phyloP scores from a whole-genome alignment of 1,140 invertebrate species.

The Batillaria attramentaria region DNA sequence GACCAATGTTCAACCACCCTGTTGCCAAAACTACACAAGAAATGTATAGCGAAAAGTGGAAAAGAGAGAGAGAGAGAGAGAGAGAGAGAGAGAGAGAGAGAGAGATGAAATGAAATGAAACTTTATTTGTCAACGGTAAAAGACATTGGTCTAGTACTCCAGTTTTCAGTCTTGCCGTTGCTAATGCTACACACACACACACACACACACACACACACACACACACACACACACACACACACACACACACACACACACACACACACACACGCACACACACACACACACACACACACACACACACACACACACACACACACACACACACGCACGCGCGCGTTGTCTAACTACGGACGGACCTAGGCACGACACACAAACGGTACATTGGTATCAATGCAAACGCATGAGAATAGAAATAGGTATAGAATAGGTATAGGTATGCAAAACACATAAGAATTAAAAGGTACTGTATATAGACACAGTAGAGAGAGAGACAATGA shows the following conservation, averaged over 20 bases:
- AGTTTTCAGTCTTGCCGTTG: no score
- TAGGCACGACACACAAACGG: not conserved
- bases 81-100: not conserved
- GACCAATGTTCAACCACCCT: no score
- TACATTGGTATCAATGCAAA: no score
- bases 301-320: conserved; percentile 1
- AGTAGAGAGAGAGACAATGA: not conserved
- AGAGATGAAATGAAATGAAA: not conserved
- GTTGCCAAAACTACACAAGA: no score
- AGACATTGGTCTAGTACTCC: no score
- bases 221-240: conserved; percentile 8
- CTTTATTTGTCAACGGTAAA: no score
- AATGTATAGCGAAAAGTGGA: no score
- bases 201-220: not conserved
- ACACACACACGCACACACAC: not conserved
- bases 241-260: not conserved
- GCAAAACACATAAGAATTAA: not conserved
- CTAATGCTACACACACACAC: conserved; percentile 5
- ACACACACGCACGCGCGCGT: not conserved
- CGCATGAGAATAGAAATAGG: no score
- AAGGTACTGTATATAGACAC: not conserved
- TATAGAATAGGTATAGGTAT: no score
- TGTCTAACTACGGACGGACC: not conserved
- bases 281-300: conserved; percentile 3
- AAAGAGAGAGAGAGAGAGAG: no score